These are phyloP conservation scores for Chrysolina haemoptera DNA, from an alignment of 2,888 invertebrate species.

Conservation along the genomic window DNA sequence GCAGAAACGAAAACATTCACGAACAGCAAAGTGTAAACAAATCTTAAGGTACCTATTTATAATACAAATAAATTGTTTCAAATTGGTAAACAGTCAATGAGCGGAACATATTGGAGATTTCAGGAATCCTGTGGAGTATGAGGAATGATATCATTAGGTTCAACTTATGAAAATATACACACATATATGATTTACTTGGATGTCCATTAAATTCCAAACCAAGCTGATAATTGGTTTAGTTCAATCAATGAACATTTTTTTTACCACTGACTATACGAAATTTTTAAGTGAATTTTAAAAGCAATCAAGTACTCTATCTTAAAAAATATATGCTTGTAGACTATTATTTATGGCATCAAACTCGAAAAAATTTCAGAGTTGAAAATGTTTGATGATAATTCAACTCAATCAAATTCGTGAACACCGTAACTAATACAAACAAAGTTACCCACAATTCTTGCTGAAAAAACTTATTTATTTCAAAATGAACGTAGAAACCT, in stretches of 20 bases:
- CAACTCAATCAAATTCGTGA: neutral
- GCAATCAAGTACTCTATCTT: too few species aligned
- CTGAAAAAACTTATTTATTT: slow-evolving; percentile 32
- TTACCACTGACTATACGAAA: too few species aligned
- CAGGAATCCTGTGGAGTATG: neutral
- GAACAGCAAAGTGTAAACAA: slow-evolving; percentile 41
- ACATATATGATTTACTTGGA: too few species aligned
- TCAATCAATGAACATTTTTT: too few species aligned
- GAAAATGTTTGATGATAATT: neutral
- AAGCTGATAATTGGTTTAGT: too few species aligned
- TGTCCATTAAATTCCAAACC: too few species aligned
- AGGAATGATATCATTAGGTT: neutral
- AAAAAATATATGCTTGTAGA: too few species aligned
- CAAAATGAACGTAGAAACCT: slow-evolving; percentile 41
- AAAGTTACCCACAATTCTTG: neutral
- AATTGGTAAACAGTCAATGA: slow-evolving; percentile 36
- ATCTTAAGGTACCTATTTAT: slow-evolving; percentile 40
- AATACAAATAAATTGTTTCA: slow-evolving; percentile 46
- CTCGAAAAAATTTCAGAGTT: too few species aligned
- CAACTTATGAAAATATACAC: too few species aligned
- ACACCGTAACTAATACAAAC: neutral
- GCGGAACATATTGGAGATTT: slow-evolving; percentile 25
- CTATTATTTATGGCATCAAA: too few species aligned
- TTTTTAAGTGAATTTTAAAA: too few species aligned
- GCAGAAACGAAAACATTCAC: slow-evolving; percentile 41